Conservation (phyloP, 2,888 invertebrate species). For the Rhagonycha fulva region DNA sequence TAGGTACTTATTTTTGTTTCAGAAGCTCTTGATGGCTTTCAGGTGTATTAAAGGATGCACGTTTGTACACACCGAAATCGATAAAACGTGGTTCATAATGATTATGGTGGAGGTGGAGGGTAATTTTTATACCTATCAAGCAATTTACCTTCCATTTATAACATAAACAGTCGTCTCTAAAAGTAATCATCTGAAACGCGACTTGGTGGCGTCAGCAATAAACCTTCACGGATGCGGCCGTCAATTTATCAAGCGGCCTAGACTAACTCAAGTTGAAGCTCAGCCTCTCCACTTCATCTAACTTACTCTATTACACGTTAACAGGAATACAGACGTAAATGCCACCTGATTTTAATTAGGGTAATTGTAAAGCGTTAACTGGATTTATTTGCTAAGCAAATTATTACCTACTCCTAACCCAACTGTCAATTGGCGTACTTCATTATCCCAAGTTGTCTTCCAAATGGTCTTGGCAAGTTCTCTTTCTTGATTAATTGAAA, state of each 20-base stretch:
- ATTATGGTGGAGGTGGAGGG: background rate
- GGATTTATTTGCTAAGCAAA: conserved; percentile 40
- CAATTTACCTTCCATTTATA: conserved; percentile 33
- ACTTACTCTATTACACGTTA: conserved; percentile 31
- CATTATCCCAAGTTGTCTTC: conserved; percentile 25
- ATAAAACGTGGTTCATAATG: background rate
- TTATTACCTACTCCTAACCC: conserved; percentile 32
- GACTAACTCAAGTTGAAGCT: conserved; percentile 27
- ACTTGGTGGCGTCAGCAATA: conserved; percentile 45
- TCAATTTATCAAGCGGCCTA: conserved; percentile 46
- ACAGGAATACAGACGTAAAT: conserved; percentile 34
- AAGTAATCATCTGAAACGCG: conserved; percentile 43
- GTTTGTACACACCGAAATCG: background rate
- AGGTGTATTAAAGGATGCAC: conserved; percentile 22
- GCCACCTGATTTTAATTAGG: conserved; percentile 42
- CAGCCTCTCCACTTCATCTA: conserved; percentile 28
- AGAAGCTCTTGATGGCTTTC: conserved; percentile 24
- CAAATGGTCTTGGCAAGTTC: conserved; percentile 29
- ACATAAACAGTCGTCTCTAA: conserved; percentile 39
- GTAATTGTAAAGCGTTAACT: conserved; percentile 37
- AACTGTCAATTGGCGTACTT: conserved; percentile 33
- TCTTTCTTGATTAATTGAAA: conserved; percentile 33
- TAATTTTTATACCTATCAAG: conserved; percentile 27
- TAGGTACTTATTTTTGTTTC: conserved; percentile 26
- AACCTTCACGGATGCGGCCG: conserved; percentile 42